Percentiles rank a stretch among this genome's conserved stretches.
Evolutionary conservation across 2,888 invertebrate genomes (phyloP).

Genomic region (Scaptomyza caliginosa): DNA sequence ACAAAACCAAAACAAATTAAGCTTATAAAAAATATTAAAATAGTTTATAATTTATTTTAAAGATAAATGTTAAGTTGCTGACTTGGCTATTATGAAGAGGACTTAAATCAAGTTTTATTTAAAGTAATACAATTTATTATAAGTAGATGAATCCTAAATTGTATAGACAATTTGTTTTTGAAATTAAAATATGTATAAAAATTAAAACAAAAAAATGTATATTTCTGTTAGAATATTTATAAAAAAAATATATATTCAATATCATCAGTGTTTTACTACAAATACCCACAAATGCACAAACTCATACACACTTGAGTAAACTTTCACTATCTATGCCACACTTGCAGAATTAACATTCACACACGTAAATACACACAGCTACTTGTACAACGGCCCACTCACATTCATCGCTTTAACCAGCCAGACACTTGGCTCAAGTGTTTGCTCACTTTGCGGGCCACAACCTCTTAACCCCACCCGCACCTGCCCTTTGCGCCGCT

Average conservation of each 20-base stretch:
- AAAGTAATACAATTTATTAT: too few species aligned
- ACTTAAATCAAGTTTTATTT: not conserved
- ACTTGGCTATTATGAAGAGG: too few species aligned
- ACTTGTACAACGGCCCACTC: conserved; percentile 18
- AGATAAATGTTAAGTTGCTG: too few species aligned
- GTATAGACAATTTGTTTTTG: too few species aligned
- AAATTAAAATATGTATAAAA: too few species aligned
- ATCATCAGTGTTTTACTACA: too few species aligned
- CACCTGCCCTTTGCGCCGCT: not conserved
- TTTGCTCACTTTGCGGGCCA: conserved; percentile 75
- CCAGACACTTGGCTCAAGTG: conserved; percentile 74
- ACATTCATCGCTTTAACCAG: conserved; percentile 65
- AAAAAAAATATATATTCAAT: too few species aligned
- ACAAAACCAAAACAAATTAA: not conserved
- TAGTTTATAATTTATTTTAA: too few species aligned
- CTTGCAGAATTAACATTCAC: conserved; percentile 29
- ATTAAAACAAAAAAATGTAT: too few species aligned
- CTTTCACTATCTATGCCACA: conserved; percentile 45
- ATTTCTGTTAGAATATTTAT: too few species aligned
- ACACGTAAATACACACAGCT: conserved; percentile 42
- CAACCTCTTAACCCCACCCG: conserved; percentile 37
- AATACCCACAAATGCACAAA: not conserved
- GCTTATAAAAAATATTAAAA: not conserved
- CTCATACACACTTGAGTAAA: conserved; percentile 52
- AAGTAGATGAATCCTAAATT: too few species aligned